Conservation (phyloP, 1,140 invertebrate species). For the Cyclina sinensis region DNA sequence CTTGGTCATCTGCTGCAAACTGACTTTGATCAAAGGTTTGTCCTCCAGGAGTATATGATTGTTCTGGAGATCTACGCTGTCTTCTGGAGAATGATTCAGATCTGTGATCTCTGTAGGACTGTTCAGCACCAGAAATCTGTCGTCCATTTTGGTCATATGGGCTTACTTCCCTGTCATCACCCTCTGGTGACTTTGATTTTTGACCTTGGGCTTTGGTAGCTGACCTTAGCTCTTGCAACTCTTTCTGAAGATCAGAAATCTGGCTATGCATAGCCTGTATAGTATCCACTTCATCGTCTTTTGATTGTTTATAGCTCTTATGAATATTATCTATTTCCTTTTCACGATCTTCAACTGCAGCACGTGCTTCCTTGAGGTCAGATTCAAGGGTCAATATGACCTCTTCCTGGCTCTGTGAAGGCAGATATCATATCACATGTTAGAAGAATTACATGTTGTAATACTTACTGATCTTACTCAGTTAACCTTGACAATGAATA, state of each 20-base stretch:
- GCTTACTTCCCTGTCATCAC: background rate
- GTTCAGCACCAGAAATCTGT: background rate
- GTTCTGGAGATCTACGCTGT: background rate
- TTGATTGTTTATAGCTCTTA: slow-evolving; percentile 34
- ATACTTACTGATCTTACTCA: background rate
- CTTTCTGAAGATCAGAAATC: slow-evolving; percentile 41
- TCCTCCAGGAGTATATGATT: background rate
- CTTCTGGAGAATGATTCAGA: background rate
- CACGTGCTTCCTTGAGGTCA: slow-evolving; percentile 23
- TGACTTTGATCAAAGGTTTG: background rate
- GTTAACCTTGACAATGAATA: background rate
- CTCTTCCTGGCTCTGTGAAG: slow-evolving; percentile 56
- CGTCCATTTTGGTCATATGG: slow-evolving; percentile 26
- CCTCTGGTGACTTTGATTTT: background rate
- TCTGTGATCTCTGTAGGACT: background rate
- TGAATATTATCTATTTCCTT: slow-evolving; percentile 42
- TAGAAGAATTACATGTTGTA: too few species aligned
- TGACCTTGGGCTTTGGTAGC: slow-evolving; percentile 5
- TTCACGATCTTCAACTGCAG: slow-evolving; percentile 25
- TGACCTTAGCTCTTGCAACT: slow-evolving; percentile 36
- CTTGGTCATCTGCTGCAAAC: slow-evolving; percentile 24
- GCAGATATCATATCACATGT: background rate
- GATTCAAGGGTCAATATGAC: slow-evolving; percentile 49
- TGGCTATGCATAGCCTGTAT: slow-evolving; percentile 43
- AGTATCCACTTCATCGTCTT: slow-evolving; percentile 40